Evolutionary conservation across 2,888 invertebrate genomes (phyloP).

Genomic region (Ceramica pisi): DNA sequence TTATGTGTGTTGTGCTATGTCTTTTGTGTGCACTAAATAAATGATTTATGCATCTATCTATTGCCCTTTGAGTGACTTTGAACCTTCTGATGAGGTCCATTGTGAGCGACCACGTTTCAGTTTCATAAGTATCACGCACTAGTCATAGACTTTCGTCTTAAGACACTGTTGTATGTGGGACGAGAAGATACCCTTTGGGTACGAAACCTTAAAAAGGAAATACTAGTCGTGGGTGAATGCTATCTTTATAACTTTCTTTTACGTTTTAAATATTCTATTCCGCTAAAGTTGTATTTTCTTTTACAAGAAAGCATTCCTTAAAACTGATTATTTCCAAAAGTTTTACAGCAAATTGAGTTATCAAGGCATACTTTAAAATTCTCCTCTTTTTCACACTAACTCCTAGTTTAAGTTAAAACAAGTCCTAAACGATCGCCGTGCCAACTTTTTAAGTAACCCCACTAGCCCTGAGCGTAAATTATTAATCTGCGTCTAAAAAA

Average conservation of each 20-base stretch:
- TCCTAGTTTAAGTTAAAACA: conserved; percentile 28
- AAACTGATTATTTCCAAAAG: not conserved
- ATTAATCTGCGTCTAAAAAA: conserved; percentile 37
- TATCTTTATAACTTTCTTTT: too few relatives aligned
- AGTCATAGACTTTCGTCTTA: too few relatives aligned
- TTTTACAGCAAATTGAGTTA: conserved; percentile 2
- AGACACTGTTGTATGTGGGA: too few relatives aligned
- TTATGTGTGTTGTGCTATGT: too few relatives aligned
- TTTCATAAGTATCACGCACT: too few relatives aligned
- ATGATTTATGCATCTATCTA: too few relatives aligned
- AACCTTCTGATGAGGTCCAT: too few relatives aligned
- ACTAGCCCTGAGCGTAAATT: conserved; percentile 34
- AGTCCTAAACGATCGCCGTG: conserved; percentile 25
- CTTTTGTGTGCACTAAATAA: too few relatives aligned
- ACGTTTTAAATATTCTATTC: too few relatives aligned
- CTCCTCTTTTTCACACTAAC: conserved; percentile 15
- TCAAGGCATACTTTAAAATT: conserved; percentile 9
- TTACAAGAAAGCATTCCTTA: not conserved
- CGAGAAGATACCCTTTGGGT: too few relatives aligned
- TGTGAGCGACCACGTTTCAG: too few relatives aligned
- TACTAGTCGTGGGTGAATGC: not conserved
- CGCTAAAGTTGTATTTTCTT: not conserved
- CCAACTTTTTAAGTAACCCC: conserved; percentile 41
- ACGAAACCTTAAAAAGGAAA: not conserved
- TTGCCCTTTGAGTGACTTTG: too few relatives aligned